These are phyloP conservation scores for Eucidaris tribuloides DNA, from an alignment of 35 echinoderm and acorn worm genomes.

Conservation along the genomic window DNA sequence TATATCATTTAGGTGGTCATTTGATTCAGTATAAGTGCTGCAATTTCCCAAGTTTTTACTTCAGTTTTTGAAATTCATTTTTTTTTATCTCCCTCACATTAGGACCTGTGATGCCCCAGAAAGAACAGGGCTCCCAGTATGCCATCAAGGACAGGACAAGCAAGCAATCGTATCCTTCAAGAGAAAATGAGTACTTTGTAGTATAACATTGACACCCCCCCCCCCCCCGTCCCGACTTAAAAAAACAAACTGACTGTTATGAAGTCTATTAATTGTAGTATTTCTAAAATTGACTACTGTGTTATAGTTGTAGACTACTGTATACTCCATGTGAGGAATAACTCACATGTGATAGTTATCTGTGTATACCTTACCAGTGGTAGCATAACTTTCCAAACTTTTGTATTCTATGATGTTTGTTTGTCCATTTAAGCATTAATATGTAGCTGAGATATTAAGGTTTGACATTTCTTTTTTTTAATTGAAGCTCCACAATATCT, in stretches of 20 bases:
- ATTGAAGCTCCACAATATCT: too few species aligned
- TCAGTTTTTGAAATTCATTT: neutral
- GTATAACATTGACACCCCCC: too few species aligned
- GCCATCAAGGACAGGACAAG: constrained; percentile 27
- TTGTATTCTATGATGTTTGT: too few species aligned
- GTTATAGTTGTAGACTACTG: neutral
- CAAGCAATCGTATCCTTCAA: constrained; percentile 4
- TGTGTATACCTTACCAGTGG: too few species aligned
- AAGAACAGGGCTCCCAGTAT: neutral
- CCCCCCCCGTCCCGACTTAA: neutral
- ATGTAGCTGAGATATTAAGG: too few species aligned
- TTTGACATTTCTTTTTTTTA: too few species aligned
- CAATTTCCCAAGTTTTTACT: neutral
- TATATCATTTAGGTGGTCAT: neutral
- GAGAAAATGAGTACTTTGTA: too few species aligned
- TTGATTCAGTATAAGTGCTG: neutral
- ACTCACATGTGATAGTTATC: too few species aligned
- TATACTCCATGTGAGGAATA: neutral
- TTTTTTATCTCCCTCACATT: neutral
- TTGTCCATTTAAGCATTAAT: too few species aligned
- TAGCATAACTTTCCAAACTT: too few species aligned
- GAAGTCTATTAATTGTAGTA: neutral
- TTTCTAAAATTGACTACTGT: neutral
- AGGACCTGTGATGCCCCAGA: constrained; percentile 42
- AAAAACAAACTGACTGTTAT: neutral